A percentile compares a stretch with the other conserved stretches of the same genome.
phyloP scores from a whole-genome alignment of 1,140 invertebrate species.

The Lamellibrachia luymesi region DNA sequence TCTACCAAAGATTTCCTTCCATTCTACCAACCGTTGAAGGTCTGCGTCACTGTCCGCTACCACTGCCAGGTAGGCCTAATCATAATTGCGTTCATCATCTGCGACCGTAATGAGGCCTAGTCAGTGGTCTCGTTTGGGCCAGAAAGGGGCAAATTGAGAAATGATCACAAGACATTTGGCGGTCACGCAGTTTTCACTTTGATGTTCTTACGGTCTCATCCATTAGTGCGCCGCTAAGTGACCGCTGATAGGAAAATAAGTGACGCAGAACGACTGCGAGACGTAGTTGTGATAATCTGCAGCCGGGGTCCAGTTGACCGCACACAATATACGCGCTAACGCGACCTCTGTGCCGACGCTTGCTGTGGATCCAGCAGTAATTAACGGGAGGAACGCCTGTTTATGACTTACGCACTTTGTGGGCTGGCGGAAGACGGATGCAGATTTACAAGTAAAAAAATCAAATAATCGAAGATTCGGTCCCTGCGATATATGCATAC shows the following conservation, averaged over 20 bases:
- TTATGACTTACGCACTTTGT: not conserved
- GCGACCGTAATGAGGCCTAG: not conserved
- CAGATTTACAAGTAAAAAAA: not conserved
- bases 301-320: not conserved
- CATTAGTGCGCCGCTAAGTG: not conserved
- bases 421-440: not conserved
- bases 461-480: not conserved
- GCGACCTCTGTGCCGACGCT: not conserved
- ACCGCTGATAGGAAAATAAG: not conserved
- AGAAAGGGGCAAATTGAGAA: not conserved
- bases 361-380: not conserved
- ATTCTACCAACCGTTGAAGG: too few relatives aligned
- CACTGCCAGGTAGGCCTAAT: not conserved
- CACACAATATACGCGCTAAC: not conserved
- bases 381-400: not conserved
- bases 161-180: slow-evolving; percentile 1
- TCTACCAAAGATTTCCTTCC: too few relatives aligned
- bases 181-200: not conserved
- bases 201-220: not conserved
- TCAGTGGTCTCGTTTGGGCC: not conserved
- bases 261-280: not conserved
- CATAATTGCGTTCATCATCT: not conserved
- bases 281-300: not conserved
- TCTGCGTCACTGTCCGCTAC: too few relatives aligned
- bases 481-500: not conserved